Base-by-base conservation (phyloP, 2,113 vertebrate genomes). In the Zingel zingel region DNA sequence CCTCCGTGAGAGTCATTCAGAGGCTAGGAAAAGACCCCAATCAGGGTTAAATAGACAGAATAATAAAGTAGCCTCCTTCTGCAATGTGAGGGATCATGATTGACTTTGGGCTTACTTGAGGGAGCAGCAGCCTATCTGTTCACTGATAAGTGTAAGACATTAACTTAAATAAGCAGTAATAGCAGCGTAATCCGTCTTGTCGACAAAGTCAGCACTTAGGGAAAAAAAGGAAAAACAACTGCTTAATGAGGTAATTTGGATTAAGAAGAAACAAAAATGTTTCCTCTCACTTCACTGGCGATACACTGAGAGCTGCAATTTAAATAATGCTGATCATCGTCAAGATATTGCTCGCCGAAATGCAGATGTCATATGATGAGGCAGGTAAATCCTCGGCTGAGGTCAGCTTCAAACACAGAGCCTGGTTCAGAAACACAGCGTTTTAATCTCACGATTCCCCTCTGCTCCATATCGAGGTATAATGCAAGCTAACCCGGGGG, bases 401-500 rank as follows among this genome's bases (percentile, higher is more conserved):
- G 91, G 89, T 88, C 89, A 87, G 89, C 90, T 85, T 82, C 88
- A 76, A 91, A 87, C 90, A 74, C 77, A 63, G 84, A 68, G 50
- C 76, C 81, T 81, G 80, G 68, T 89, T 83, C 73, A 85, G 70
- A 94, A 90, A 91, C 87, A 78, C 81, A 62, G 74, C 50, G 72
- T 61, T 86, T 93, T 92, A 92, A 94, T 94, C 92, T 86, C 86
- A 83, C 61, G 70, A 89, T 92, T 91, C 86, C 88, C 91, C 84
- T 88, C 79, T 83, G 84, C 86, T 93, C 88, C 84, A 87, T 88
- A 89, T 90, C 79, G 78, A 87, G 82, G 87, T 89, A 89, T 93
- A 92, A 93, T 92, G 88, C 86, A 88, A 92, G 86, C 86, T 82
- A 90, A 92, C 93, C 93, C 84, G 64, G 47, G 77, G 92, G 90